These are phyloP conservation scores for Sphaerodactylus townsendi DNA, from an alignment of 2,113 vertebrate genomes.

Conservation along the genomic window DNA sequence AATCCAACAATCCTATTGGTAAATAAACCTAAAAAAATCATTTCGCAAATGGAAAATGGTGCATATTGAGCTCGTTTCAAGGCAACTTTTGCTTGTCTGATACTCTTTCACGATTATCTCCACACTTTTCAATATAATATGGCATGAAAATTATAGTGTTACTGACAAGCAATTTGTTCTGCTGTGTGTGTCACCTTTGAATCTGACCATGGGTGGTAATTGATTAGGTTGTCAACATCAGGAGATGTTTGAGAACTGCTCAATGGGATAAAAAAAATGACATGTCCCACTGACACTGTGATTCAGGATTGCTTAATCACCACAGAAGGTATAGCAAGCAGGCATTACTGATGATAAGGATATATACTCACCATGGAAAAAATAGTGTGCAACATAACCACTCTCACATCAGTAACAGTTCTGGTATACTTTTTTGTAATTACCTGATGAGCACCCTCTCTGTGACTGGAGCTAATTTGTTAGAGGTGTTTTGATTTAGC, in stretches of 20 bases:
- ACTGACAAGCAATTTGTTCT: background rate
- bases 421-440: background rate
- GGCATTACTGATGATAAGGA: background rate
- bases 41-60: background rate
- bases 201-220: background rate
- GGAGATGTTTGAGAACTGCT: background rate
- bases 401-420: background rate
- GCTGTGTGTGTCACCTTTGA: background rate
- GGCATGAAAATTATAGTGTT: background rate
- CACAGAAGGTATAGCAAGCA: too few species aligned
- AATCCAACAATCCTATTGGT: background rate
- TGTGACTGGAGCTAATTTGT: too few species aligned
- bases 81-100: background rate
- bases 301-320: background rate
- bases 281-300: background rate
- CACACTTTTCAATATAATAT: background rate
- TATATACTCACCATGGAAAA: background rate
- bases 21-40: background rate
- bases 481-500: too few species aligned
- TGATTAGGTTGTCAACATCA: background rate
- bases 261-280: background rate
- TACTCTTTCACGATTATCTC: background rate
- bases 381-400: background rate
- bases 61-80: background rate
- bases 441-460: background rate